These are phyloP conservation scores for Zelostemma sp. DNA, from an alignment of 1,140 invertebrate species.

Conservation along the genomic window DNA sequence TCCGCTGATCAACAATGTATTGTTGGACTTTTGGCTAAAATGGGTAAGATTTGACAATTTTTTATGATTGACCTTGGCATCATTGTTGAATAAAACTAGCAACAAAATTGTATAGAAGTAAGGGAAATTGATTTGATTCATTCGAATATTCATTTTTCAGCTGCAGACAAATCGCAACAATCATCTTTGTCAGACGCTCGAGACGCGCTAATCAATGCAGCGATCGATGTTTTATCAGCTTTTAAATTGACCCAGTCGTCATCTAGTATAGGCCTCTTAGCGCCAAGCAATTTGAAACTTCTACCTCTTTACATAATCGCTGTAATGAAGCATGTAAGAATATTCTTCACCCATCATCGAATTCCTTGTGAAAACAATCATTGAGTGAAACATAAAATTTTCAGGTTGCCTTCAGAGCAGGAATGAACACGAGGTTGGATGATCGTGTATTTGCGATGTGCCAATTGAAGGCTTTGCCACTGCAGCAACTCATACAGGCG, in stretches of 20 bases:
- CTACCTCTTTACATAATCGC: conserved; percentile 92
- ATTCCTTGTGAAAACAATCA: no score
- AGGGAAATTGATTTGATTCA: no score
- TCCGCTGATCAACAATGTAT: conserved; percentile 97
- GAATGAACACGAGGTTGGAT: conserved; percentile 89
- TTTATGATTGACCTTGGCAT: no score
- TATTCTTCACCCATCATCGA: no score
- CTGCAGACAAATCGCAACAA: conserved; percentile 90
- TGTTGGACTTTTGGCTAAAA: conserved; percentile 92
- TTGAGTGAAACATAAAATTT: no score
- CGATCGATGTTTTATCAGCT: conserved; percentile 89
- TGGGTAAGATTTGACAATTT: conserved; percentile 77
- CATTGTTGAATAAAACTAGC: no score
- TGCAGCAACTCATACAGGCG: conserved; percentile 83
- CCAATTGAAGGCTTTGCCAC: conserved; percentile 90
- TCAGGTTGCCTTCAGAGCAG: conserved; percentile 88
- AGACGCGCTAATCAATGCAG: conserved; percentile 96
- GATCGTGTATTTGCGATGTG: conserved; percentile 95
- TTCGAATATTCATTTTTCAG: conserved; percentile 65
- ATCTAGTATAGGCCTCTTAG: conserved; percentile 77
- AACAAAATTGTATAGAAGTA: no score
- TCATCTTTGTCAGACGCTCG: conserved; percentile 91
- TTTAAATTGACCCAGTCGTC: conserved; percentile 82
- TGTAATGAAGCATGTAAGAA: conserved; percentile 88
- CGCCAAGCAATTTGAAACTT: conserved; percentile 81